These are phyloP conservation scores for Chelon auratus DNA, from an alignment of 2,797 vertebrate genomes.

Conservation along the genomic window DNA sequence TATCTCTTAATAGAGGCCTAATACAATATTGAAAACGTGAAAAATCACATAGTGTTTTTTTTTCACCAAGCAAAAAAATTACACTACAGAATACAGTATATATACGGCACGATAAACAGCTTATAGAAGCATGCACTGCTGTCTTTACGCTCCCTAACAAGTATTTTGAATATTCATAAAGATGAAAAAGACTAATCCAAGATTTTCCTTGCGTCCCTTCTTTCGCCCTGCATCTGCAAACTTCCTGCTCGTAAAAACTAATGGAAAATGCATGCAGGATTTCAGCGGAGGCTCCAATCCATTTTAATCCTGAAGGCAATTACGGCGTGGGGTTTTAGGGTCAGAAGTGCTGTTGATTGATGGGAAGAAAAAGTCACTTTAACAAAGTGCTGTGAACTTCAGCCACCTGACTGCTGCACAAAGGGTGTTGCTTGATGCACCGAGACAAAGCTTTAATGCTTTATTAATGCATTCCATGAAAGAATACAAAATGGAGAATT, in stretches of 20 bases:
- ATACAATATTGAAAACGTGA: constrained; percentile 28
- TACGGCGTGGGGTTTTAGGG: constrained; percentile 84
- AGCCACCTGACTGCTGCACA: constrained; percentile 75
- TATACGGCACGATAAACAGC: constrained; percentile 26
- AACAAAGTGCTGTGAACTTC: constrained; percentile 81
- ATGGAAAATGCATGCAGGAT: constrained; percentile 82
- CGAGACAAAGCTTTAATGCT: constrained; percentile 66
- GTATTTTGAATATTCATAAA: constrained; percentile 67
- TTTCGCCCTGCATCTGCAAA: constrained; percentile 69
- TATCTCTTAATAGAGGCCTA: constrained; percentile 42
- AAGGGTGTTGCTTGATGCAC: constrained; percentile 63
- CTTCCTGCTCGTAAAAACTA: constrained; percentile 75
- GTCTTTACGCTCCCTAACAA: constrained; percentile 43
- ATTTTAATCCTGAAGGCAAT: constrained; percentile 88
- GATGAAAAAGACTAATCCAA: constrained; percentile 51
- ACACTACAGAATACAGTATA: background rate
- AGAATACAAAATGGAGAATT: constrained; percentile 73
- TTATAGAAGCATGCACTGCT: constrained; percentile 13
- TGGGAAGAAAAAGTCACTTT: constrained; percentile 82
- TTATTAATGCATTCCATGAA: constrained; percentile 72
- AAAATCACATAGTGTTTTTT: constrained; percentile 18
- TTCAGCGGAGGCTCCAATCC: constrained; percentile 78
- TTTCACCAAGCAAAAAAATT: background rate
- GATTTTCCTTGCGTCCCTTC: constrained; percentile 52
- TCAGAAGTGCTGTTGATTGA: constrained; percentile 84